Conservation (phyloP, 2,888 invertebrate genomes). For the Aleiodes leptofemur region DNA sequence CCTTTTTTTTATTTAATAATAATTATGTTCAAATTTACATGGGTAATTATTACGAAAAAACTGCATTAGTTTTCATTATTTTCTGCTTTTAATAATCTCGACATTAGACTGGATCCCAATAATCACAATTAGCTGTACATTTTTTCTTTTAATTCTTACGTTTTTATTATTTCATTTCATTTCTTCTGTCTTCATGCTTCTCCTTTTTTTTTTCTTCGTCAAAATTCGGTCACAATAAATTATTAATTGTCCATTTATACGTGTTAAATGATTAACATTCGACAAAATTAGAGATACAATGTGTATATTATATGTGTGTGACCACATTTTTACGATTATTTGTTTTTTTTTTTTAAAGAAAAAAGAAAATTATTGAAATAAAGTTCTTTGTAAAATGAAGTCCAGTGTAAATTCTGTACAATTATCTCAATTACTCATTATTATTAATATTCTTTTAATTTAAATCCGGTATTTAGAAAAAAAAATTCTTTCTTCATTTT, state of each 20-base stretch:
- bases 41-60: slow-evolving; percentile 54
- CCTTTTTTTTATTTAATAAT: slow-evolving; percentile 56
- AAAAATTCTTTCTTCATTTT: slow-evolving; percentile 47
- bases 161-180: slow-evolving; percentile 43
- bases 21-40: slow-evolving; percentile 70
- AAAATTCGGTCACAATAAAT: slow-evolving; percentile 36
- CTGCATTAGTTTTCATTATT: slow-evolving; percentile 51
- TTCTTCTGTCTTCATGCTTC: slow-evolving; percentile 3
- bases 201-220: slow-evolving; percentile 26
- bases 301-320: too few relatives aligned
- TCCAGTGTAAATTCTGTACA: slow-evolving; percentile 16
- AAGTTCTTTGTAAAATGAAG: too few relatives aligned
- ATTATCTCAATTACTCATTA: neutral
- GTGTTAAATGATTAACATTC: too few relatives aligned
- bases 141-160: slow-evolving; percentile 70
- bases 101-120: slow-evolving; percentile 64
- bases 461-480: slow-evolving; percentile 41
- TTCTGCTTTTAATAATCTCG: slow-evolving; percentile 58
- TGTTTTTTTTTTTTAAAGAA: slow-evolving; percentile 1
- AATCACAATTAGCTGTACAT: slow-evolving; percentile 71
- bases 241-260: slow-evolving; percentile 40
- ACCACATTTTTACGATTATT: slow-evolving; percentile 25
- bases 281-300: too few relatives aligned
- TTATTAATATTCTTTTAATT: slow-evolving; percentile 34
- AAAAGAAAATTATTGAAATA: slow-evolving; percentile 35